These are phyloP conservation scores for Gadus chalcogrammus DNA, from an alignment of 2,113 vertebrate species.

Conservation along the genomic window DNA sequence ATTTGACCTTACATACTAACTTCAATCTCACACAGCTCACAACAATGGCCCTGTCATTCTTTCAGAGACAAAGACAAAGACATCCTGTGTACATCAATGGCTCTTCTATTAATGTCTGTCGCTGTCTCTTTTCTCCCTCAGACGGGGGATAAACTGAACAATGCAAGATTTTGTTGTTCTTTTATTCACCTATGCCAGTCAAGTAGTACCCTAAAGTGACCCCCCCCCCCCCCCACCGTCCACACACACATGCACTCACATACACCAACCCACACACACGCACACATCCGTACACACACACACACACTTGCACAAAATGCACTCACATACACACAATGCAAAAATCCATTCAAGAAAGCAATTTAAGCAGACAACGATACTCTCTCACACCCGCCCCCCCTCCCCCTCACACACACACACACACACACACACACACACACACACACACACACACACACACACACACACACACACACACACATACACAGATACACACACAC, in stretches of 20 bases:
- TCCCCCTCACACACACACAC: too few relatives aligned
- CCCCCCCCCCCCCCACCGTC: neutral
- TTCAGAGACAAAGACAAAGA: slow-evolving; percentile 20
- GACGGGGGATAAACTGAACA: slow-evolving; percentile 38
- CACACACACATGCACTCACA: neutral
- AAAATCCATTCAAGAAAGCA: too few relatives aligned
- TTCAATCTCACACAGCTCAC: slow-evolving; percentile 29
- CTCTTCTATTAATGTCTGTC: slow-evolving; percentile 24
- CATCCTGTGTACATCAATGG: slow-evolving; percentile 41
- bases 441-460: too few relatives aligned
- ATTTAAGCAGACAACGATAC: too few relatives aligned
- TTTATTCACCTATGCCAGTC: slow-evolving; percentile 47
- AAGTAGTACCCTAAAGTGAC: slow-evolving; percentile 31
- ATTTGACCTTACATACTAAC: slow-evolving; percentile 42
- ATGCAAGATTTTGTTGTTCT: slow-evolving; percentile 34
- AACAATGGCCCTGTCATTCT: slow-evolving; percentile 19
- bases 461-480: too few relatives aligned
- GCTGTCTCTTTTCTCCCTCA: slow-evolving; percentile 22
- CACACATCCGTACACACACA: neutral
- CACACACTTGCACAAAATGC: neutral
- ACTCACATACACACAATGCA: neutral
- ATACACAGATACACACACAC: too few relatives aligned
- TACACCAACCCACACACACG: neutral
- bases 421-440: too few relatives aligned
- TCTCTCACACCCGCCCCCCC: too few relatives aligned